Evolutionary conservation across 2,113 vertebrate species (phyloP).

Genomic region (Acrocephalus kingi): DNA sequence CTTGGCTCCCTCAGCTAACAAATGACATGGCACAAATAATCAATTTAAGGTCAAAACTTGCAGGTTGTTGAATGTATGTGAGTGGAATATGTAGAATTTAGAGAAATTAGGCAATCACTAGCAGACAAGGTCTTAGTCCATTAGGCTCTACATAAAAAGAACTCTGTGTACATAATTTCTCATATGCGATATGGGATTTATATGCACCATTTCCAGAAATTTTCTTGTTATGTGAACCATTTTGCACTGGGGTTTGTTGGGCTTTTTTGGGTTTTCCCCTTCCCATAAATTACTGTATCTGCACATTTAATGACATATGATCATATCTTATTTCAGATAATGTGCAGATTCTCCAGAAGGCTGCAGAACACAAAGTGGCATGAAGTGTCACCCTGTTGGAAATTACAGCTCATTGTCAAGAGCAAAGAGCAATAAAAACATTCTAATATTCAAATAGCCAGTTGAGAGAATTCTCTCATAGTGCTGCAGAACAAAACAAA

Average conservation of each 20-base stretch:
- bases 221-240: neutral
- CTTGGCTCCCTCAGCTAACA: neutral
- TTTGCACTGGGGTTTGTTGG: neutral
- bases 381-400: neutral
- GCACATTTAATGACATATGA: no score
- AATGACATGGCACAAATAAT: neutral
- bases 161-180: neutral
- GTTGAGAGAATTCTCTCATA: neutral
- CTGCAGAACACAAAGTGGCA: neutral
- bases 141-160: neutral
- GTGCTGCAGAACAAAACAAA: neutral
- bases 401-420: neutral
- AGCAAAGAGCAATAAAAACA: neutral
- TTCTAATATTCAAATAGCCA: neutral
- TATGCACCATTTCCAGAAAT: neutral
- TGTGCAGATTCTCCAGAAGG: neutral
- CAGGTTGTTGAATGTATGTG: neutral
- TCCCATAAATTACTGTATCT: neutral
- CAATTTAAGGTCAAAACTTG: neutral
- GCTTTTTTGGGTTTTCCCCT: accelerated
- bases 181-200: neutral
- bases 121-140: neutral
- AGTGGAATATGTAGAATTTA: neutral
- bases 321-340: no score
- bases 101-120: neutral